Base-by-base conservation (phyloP, 2,797 vertebrate genomes). In the Semaprochilodus insignis region DNA sequence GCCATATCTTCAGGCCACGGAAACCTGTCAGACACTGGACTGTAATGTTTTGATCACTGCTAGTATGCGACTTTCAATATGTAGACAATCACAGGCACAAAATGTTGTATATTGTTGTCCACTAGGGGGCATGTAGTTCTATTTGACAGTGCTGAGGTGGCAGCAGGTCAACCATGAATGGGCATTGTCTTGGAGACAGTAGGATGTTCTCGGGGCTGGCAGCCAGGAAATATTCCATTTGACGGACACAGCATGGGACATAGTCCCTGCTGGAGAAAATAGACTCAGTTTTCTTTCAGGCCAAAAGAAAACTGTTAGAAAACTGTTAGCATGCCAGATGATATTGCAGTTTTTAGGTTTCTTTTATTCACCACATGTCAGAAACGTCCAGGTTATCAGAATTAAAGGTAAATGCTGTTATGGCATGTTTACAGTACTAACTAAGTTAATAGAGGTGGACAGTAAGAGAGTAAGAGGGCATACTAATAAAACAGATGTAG, bases 61-160 rank as follows among this genome's bases (percentile, higher is more conserved):
- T 70, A 13, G 14, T 0, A 10, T 62, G 2, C 1, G 25, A 21
- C 15, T 74, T 62, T 27, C 23, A 75, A 21, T 48, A 59, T n/a
- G 11, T 40, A 55, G 15, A 66, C 19, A 8, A 1, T 16, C 8
- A 73, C 51, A 54, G 15, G 15, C 19, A 19, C 27, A 34, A 65
- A 16, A 23, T 15, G 4, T 31, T 65, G 60, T 27, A 63, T 27
- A 4, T 31, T 4, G 25, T 15, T 34, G 27, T 19, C 62, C 86
- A 85, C 86, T 66, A 83, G 83, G 54, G 74, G 85, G 77, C 81
- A 77, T 4, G 14, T 23, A 66, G 65, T 6, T 78, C 15, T 54
- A 27, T 55, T n/a, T 55, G n/a, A 2, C 27, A 77, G 62, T 48
- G 36, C 15, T 75, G 82, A 76, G 75, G 54, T 8, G 52, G 10